Base-by-base conservation (phyloP, 2,113 vertebrate species). In the Mola mola region DNA sequence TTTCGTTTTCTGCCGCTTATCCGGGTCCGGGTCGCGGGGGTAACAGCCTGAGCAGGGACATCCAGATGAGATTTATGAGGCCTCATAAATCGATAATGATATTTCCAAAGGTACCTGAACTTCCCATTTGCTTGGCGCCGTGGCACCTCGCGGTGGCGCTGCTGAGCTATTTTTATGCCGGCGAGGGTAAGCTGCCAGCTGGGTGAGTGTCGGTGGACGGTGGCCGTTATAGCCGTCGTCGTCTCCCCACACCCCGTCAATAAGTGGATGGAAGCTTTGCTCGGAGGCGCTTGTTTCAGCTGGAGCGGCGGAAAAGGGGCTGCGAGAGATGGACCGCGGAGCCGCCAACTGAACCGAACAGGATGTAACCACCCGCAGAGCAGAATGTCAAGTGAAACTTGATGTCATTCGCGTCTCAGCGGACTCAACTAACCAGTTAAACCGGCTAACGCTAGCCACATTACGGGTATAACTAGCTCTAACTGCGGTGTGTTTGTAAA, bases 371-470 rank as follows among this genome's bases (percentile, higher is more conserved):
- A 66, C 31, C 67, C 47, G 44, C 41, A 13, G 17, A 68, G 0
- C 48, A 73, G 59, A 67, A 84, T 83, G 84, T 53, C 61, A 64
- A 79, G 55, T 11, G 72, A 79, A 48, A 74, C 72, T 84, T 59
- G 15, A 72, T 76, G 33, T 72, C 61, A n/a, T 46, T 28, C 47
- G 34, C 37, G 31, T 51, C 58, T 72, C 61, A 7, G 49, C 34
- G 65, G 46, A 74, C 43, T 20, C 19, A 76, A 82, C 69, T 85
- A 82, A 89, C 68, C 44, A 71, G 83, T 79, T 83, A 75, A 76
- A 57, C 75, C 67, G 58, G 86, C 81, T 88, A 87, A 76, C 74
- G 55, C 21, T 78, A 78, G 74, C 74, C n/a, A 60, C 58, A 63
- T 21, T 12, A 38, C 65, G 17, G 72, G 72, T 81, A 59, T 31